Conservation (phyloP, 2,797 vertebrate species). For the Microhierax caerulescens region DNA sequence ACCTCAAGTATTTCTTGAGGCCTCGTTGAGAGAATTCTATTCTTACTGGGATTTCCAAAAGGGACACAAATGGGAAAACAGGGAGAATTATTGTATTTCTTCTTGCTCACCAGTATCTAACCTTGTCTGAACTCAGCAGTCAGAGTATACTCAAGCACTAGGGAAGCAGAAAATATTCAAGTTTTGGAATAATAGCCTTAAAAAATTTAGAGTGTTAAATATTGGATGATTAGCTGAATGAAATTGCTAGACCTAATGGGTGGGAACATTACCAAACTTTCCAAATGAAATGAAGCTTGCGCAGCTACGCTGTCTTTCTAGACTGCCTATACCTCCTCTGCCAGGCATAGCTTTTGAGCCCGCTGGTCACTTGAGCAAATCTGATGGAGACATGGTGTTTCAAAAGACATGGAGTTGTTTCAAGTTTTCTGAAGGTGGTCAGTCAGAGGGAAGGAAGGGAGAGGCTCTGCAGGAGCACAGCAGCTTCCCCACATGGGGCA, state of each 20-base stretch:
- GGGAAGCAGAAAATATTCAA: not conserved
- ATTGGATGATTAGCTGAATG: not conserved
- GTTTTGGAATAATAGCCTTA: not conserved
- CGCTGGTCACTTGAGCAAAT: not conserved
- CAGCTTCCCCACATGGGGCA: rapidly evolving
- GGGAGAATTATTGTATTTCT: not conserved
- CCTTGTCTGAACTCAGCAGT: not conserved
- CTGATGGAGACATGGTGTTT: not conserved
- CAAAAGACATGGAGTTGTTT: not conserved
- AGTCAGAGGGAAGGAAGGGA: rapidly evolving
- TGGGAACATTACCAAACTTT: not conserved
- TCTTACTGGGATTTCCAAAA: not conserved
- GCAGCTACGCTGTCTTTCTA: not conserved
- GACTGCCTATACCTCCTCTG: not conserved
- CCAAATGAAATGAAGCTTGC: not conserved
- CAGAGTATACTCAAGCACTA: not conserved
- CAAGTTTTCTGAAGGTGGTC: not conserved
- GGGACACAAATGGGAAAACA: not conserved
- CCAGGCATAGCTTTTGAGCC: not conserved
- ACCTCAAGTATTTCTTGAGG: not conserved
- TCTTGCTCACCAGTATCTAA: not conserved
- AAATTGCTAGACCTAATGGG: not conserved
- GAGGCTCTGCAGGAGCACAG: not conserved
- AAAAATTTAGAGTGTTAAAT: slow-evolving; percentile 19
- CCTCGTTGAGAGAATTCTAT: not conserved